Percentiles rank a stretch among this genome's conserved stretches.
These are phyloP conservation scores for Hyles euphorbiae DNA, from an alignment of 1,140 invertebrate genomes.

Conservation along the genomic window DNA sequence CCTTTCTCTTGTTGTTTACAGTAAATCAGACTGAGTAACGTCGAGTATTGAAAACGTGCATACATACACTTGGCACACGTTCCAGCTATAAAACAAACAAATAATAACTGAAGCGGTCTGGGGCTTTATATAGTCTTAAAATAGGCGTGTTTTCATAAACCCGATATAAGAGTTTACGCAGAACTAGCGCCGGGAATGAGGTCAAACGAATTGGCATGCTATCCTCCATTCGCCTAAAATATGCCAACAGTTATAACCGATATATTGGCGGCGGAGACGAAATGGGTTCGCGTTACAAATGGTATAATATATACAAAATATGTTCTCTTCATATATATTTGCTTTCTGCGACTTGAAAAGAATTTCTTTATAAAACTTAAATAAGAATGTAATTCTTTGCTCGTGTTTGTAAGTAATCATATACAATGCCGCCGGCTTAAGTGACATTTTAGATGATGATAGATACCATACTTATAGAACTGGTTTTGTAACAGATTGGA, in stretches of 20 bases:
- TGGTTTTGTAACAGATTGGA: no score
- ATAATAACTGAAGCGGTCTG: constrained; percentile 58
- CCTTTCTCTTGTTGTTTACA: constrained; percentile 35
- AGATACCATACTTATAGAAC: no score
- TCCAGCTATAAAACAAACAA: constrained; percentile 61
- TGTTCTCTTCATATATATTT: no score
- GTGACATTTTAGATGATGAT: no score
- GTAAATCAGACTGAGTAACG: constrained; percentile 50
- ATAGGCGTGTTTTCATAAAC: constrained; percentile 70
- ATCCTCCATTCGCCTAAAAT: constrained; percentile 44
- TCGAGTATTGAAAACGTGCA: constrained; percentile 49
- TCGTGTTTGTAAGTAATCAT: no score
- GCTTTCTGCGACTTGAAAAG: no score
- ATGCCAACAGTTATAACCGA: constrained; percentile 44
- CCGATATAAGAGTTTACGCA: constrained; percentile 69
- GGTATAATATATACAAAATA: no score
- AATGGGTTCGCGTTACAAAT: constrained; percentile 2
- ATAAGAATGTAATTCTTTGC: no score
- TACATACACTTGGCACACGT: constrained; percentile 58
- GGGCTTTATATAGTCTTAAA: constrained; percentile 57
- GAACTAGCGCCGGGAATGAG: constrained; percentile 66
- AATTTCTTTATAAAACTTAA: no score
- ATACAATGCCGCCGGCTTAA: no score
- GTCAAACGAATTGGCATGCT: constrained; percentile 67
- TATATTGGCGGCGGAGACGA: constrained; percentile 22